A percentile compares a stretch with the other conserved stretches of the same genome.
Conservation (phyloP, 2,113 vertebrate species). For the cattle (Bos taurus) region ARS-UCD2.0 NC_037329.1:85539501-85540000, state of each 20-base stretch:
- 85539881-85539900: background rate
- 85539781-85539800: background rate
- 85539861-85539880: background rate
- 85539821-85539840: background rate
- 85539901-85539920: background rate
- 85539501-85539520: constrained; percentile 23
- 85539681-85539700: background rate
- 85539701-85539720: background rate
- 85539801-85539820: background rate
- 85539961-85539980: background rate
- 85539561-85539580: background rate
- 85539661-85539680: background rate
- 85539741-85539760: background rate
- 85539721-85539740: background rate
- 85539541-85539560: constrained; percentile 13
- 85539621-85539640: background rate
- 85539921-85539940: background rate
- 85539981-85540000: background rate
- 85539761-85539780: background rate
- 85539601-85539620: constrained; percentile 2
- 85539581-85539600: background rate
- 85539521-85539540: constrained; percentile 15
- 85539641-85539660: background rate
- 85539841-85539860: background rate
- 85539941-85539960: background rate